Base-by-base conservation (phyloP, 2,113 vertebrate species). In the Prinia subflava region DNA sequence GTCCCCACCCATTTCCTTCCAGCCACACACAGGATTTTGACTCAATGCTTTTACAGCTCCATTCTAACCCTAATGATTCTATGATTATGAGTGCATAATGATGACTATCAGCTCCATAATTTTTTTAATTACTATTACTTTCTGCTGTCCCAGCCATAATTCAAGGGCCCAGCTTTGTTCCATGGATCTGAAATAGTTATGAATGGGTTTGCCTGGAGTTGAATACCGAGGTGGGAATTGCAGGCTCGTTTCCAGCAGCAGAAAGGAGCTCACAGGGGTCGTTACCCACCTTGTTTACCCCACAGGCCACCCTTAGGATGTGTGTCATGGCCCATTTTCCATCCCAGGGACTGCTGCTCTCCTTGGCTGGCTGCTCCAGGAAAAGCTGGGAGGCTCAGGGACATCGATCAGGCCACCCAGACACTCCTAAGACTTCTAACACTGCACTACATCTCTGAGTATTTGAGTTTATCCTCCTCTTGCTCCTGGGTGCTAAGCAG, bases 81-180 rank as follows among this genome's bases (percentile, higher is more conserved):
- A 12, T 63, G 56, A 91, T 89, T 96, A 94, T 73, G 95, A 95
- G 81, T 89, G 6, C 42, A 42, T 74, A 89, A 80, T 77, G 65
- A 83, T 86, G 76, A 79, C 35, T 65, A 16, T 55, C 84, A 94
- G 47, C 79, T 65, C 60, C 83, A 75, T 76, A 82, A 23, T 46
- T n/a, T 24, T 59, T 35, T 71, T 35, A 39, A 39, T 39, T 55
- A 55, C 46, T 42, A 46, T 39, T 90, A 17, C 92, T 94, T 87
- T 93, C 62, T 9, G 42, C 92, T 93, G 52, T 59, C 59, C 10
- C 23, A 59, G 74, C 20, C 64, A 44, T 89, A 97, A 92, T 76
- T 97, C 87, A 97, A 83, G 42, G 88, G 59, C 67, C 41, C 52
- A 57, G 76, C 85, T 96, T 95, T 67, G 70, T 89, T 91, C 42